phyloP scores from a whole-genome alignment of 2,113 vertebrate genomes.

The Vidua macroura region DNA sequence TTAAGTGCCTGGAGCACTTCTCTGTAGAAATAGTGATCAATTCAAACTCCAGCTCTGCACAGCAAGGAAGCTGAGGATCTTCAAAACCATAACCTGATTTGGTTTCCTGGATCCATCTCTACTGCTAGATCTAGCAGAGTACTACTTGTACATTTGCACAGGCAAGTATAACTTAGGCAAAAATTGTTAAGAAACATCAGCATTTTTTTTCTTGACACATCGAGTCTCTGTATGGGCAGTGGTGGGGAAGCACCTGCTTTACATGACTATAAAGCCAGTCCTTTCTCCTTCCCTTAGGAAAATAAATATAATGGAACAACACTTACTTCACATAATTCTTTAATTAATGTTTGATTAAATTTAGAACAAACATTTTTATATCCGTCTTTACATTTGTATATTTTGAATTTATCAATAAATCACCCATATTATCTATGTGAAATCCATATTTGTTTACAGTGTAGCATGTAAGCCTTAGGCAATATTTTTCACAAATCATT shows the following conservation, averaged over 20 bases:
- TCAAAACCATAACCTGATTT: background rate
- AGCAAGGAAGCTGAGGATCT: background rate
- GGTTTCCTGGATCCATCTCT: background rate
- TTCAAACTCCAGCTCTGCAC: background rate
- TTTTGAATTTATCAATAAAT: background rate
- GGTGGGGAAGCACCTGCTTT: background rate
- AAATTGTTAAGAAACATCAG: background rate
- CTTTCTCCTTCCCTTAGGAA: background rate
- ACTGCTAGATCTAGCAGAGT: background rate
- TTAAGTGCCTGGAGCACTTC: background rate
- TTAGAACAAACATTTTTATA: background rate
- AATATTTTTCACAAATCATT: background rate
- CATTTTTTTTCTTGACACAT: background rate
- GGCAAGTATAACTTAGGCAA: background rate
- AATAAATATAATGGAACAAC: background rate
- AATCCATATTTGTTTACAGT: background rate
- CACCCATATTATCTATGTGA: background rate
- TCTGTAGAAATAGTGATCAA: background rate
- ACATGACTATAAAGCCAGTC: background rate
- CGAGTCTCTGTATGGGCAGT: background rate
- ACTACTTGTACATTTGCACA: background rate
- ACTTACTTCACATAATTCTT: background rate
- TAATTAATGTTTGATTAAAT: background rate
- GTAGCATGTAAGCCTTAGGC: background rate
- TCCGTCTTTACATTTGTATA: background rate